A percentile compares a stretch with the other conserved stretches of the same genome.
phyloP scores from a whole-genome alignment of 2,113 vertebrate species.

The Mustela nigripes region DNA sequence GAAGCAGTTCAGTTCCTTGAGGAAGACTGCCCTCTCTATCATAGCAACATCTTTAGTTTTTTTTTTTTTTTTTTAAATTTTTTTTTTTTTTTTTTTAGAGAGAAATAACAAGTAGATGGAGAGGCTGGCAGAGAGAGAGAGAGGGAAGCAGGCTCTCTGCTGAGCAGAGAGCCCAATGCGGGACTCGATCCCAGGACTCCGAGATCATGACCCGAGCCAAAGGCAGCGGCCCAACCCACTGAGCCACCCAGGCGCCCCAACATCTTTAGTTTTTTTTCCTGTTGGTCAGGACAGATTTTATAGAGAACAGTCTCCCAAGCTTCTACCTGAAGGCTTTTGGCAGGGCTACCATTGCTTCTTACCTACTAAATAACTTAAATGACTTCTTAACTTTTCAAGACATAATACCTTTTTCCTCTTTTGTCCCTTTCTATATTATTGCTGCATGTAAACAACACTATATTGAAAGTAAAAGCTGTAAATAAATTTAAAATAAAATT shows the following conservation, averaged over 20 bases:
- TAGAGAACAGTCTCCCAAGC: not conserved
- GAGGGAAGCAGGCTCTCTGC: too few species aligned
- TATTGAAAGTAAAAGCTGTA: constrained; percentile 4
- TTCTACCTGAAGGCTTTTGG: not conserved
- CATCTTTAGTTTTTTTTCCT: not conserved
- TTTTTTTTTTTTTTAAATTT: not conserved
- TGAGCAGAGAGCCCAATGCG: too few species aligned
- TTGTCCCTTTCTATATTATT: not conserved
- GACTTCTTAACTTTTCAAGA: not conserved
- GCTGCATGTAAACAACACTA: not conserved
- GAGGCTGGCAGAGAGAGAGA: too few species aligned
- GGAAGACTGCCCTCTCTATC: not conserved
- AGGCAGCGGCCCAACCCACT: too few species aligned
- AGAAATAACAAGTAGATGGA: too few species aligned
- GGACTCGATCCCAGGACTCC: too few species aligned
- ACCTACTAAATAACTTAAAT: not conserved
- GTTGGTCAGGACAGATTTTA: not conserved
- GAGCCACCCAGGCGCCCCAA: too few species aligned
- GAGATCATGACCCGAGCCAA: too few species aligned
- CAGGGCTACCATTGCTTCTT: not conserved
- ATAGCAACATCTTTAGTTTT: not conserved
- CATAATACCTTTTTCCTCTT: not conserved
- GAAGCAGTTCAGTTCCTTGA: not conserved
- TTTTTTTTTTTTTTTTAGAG: not conserved
- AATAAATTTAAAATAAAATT: constrained; percentile 10